A percentile compares a stretch with the other conserved stretches of the same genome.
Evolutionary conservation across 2,888 invertebrate genomes (phyloP).

Genomic region (Trissolcus brochymenae): DNA sequence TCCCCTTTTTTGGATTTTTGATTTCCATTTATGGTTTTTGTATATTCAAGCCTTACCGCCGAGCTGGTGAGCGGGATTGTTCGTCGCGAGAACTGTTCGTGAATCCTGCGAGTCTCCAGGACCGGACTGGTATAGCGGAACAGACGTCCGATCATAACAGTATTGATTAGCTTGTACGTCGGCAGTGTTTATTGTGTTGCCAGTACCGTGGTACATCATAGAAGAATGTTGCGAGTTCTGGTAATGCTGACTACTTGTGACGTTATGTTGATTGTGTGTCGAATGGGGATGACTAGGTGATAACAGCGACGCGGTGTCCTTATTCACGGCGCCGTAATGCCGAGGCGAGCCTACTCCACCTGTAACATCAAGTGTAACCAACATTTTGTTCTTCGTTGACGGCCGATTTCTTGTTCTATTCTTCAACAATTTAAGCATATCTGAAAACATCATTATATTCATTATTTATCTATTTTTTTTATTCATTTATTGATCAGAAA

Average conservation of each 20-base stretch:
- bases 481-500: background rate
- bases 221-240: conserved; percentile 74
- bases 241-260: conserved; percentile 76
- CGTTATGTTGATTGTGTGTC: conserved; percentile 76
- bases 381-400: conserved; percentile 43
- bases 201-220: conserved; percentile 76
- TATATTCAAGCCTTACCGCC: conserved; percentile 76
- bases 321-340: conserved; percentile 78
- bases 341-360: conserved; percentile 80
- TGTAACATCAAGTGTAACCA: conserved; percentile 76
- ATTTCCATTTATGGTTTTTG: conserved; percentile 17
- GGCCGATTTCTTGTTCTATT: background rate
- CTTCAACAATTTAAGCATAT: background rate
- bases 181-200: conserved; percentile 76
- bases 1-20: conserved; percentile 4
- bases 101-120: conserved; percentile 73
- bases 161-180: conserved; percentile 79
- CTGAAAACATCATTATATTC: background rate
- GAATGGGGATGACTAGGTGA: conserved; percentile 80
- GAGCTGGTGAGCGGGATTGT: conserved; percentile 76
- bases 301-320: conserved; percentile 74
- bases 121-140: conserved; percentile 74
- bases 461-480: background rate
- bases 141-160: conserved; percentile 80
- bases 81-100: conserved; percentile 72